Conservation (phyloP, 2,797 vertebrate genomes). For the Oreonectes daqikongensis region DNA sequence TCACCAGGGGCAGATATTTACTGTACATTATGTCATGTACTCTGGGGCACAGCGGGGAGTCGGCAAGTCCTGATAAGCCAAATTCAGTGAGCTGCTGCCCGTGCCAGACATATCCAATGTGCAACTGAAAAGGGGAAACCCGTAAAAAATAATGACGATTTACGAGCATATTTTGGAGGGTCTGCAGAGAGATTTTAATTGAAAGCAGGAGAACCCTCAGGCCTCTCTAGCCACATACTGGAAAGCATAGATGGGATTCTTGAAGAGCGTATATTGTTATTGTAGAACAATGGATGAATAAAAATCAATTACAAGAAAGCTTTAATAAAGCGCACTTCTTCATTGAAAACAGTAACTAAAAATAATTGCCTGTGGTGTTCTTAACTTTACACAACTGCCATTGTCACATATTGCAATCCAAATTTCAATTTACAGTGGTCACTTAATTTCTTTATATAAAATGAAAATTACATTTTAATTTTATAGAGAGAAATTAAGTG, state of each 20-base stretch:
- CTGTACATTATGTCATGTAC: constrained; percentile 64
- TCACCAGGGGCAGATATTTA: constrained; percentile 54
- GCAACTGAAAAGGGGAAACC: constrained; percentile 69
- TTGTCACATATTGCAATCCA: too few species aligned
- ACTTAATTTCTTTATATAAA: too few species aligned
- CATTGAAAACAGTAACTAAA: too few species aligned
- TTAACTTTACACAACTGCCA: too few species aligned
- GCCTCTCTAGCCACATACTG: not conserved
- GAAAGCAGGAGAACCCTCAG: constrained; percentile 55
- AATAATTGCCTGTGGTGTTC: too few species aligned
- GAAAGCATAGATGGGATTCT: not conserved
- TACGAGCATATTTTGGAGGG: constrained; percentile 69
- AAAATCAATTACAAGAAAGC: too few species aligned
- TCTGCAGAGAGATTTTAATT: constrained; percentile 62
- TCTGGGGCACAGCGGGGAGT: not conserved
- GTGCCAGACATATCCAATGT: constrained; percentile 60
- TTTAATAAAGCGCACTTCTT: too few species aligned
- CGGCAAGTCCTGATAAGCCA: constrained; percentile 30
- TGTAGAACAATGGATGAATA: too few species aligned
- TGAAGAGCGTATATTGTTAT: too few species aligned
- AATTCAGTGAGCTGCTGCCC: constrained; percentile 46
- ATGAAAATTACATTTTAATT: too few species aligned
- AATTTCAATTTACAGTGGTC: too few species aligned
- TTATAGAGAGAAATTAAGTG: too few species aligned
- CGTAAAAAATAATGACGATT: constrained; percentile 75